A percentile compares a stretch with the other conserved stretches of the same genome.
Conservation (phyloP, 2,888 invertebrate genomes). For the Brassicogethes aeneus region DNA sequence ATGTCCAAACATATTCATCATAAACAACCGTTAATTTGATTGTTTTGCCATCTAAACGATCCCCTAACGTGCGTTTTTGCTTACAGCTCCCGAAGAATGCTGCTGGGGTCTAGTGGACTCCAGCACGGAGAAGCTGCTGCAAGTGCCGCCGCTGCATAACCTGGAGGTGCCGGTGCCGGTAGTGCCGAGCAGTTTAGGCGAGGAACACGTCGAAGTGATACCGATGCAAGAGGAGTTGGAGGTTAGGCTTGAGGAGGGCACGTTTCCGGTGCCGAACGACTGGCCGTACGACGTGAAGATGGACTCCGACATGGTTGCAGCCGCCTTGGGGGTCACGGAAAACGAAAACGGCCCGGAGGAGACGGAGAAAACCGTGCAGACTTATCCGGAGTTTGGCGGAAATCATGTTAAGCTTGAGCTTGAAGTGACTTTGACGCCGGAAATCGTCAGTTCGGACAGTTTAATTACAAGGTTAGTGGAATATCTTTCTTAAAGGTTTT, state of each 20-base stretch:
- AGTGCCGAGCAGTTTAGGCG: constrained; percentile 11
- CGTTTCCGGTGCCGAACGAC: constrained; percentile 41
- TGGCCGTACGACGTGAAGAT: constrained; percentile 42
- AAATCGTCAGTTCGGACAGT: constrained; percentile 45
- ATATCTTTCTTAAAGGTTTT: no score
- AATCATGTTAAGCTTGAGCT: constrained; percentile 47
- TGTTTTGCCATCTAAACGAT: constrained; percentile 18
- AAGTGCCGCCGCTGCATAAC: constrained; percentile 39
- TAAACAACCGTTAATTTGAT: not conserved
- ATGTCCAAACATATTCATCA: constrained; percentile 1
- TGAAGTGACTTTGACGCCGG: constrained; percentile 53
- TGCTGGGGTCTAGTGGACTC: constrained; percentile 45
- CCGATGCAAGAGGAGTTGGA: constrained; percentile 53
- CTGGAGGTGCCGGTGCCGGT: constrained; percentile 26
- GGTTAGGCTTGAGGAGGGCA: constrained; percentile 45
- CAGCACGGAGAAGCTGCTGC: constrained; percentile 41
- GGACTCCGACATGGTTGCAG: constrained; percentile 44
- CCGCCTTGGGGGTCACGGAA: constrained; percentile 37
- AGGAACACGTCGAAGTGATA: constrained; percentile 40
- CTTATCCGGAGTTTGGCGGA: constrained; percentile 23
- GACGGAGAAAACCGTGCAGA: constrained; percentile 2
- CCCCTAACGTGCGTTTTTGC: constrained; percentile 6
- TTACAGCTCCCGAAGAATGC: constrained; percentile 33
- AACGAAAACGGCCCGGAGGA: not conserved
- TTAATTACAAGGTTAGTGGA: no score